phyloP scores from a whole-genome alignment of 2,888 invertebrate species.

The Scaptomyza reducta region DNA sequence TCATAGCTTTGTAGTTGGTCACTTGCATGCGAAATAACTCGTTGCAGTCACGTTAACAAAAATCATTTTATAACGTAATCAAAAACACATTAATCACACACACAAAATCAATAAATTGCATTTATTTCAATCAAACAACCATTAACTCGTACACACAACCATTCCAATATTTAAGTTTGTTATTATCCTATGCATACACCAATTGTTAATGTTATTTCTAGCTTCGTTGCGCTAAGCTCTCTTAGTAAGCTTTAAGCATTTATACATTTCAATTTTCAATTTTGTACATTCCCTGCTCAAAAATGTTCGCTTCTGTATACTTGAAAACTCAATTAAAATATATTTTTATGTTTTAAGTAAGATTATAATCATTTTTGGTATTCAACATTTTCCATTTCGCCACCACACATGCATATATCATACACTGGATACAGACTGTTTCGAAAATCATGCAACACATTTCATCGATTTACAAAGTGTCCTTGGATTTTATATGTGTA shows the following conservation, averaged over 20 bases:
- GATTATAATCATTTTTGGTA: slow-evolving; percentile 1
- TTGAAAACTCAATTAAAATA: slow-evolving; percentile 2
- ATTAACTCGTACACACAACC: slow-evolving; percentile 21
- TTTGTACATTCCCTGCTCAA: not conserved
- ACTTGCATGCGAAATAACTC: slow-evolving; percentile 48
- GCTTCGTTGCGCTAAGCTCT: slow-evolving; percentile 28
- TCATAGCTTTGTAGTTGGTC: slow-evolving; percentile 60
- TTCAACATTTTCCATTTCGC: slow-evolving; percentile 10
- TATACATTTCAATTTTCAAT: slow-evolving; percentile 5
- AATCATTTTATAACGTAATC: slow-evolving; percentile 1
- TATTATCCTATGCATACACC: slow-evolving; percentile 13
- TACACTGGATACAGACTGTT: slow-evolving; percentile 27
- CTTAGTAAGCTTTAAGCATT: slow-evolving; percentile 24
- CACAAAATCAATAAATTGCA: slow-evolving; percentile 12
- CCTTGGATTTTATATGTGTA: slow-evolving; percentile 47
- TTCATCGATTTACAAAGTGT: slow-evolving; percentile 51
- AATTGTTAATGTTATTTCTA: slow-evolving; percentile 43
- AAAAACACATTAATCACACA: slow-evolving; percentile 33
- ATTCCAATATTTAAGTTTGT: slow-evolving; percentile 37
- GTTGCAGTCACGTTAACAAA: slow-evolving; percentile 55
- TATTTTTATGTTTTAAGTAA: slow-evolving; percentile 11
- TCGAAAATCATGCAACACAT: slow-evolving; percentile 38
- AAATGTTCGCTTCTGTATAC: not conserved
- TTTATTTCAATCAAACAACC: slow-evolving; percentile 19
- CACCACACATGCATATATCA: slow-evolving; percentile 28